Evolutionary conservation across 1,140 invertebrate genomes (phyloP).

Genomic region (Drusus annulatus): DNA sequence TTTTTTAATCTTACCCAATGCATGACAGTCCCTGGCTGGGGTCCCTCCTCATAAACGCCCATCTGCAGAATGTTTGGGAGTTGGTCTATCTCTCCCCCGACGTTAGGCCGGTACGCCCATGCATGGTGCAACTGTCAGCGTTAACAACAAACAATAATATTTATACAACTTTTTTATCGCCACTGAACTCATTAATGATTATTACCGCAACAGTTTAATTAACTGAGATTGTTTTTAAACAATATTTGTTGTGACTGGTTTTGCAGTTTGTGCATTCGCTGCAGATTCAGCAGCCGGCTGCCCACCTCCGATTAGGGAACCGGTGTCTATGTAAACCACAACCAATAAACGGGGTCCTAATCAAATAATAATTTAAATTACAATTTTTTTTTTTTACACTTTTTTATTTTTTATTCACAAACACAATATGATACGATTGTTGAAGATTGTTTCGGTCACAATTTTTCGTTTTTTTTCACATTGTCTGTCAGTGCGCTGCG

Average conservation of each 20-base stretch:
- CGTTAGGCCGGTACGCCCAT: not conserved
- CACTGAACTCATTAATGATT: not conserved
- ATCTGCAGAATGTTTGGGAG: conserved; percentile 28
- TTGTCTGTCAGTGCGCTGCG: too few relatives aligned
- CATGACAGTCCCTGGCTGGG: conserved; percentile 44
- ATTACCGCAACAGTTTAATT: not conserved
- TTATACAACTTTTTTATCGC: not conserved
- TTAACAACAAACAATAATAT: not conserved
- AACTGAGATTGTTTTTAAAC: not conserved
- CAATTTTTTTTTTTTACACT: too few relatives aligned
- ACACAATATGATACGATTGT: not conserved
- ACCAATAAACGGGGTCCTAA: too few relatives aligned
- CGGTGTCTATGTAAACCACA: not conserved
- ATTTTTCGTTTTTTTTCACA: conserved; percentile 17
- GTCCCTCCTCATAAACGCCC: conserved; percentile 46
- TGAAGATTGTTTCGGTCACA: not conserved
- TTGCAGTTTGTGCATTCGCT: not conserved
- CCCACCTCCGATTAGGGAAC: too few relatives aligned
- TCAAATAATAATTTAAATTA: too few relatives aligned
- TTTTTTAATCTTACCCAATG: conserved; percentile 18
- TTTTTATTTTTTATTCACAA: not conserved
- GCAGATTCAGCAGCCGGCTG: too few relatives aligned
- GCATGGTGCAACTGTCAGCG: not conserved
- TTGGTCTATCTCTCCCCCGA: not conserved
- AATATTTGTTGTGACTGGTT: not conserved